Conservation (phyloP, 1,140 invertebrate genomes). For the Drosophila pachea region DNA sequence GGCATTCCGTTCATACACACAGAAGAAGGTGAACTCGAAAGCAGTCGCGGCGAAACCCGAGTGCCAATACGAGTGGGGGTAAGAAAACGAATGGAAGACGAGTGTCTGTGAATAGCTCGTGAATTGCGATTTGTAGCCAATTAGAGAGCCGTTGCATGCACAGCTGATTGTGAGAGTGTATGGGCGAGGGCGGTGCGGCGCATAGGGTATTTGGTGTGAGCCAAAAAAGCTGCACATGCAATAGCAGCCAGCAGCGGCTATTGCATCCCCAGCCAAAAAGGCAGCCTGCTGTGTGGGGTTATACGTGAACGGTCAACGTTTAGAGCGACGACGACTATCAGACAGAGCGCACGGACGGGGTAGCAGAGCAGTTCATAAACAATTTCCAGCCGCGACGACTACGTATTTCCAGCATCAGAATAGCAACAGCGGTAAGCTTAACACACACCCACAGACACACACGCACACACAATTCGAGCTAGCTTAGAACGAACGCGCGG, state of each 20-base stretch:
- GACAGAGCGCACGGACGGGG: conserved; percentile 29
- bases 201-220: conserved; percentile 39
- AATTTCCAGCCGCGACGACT: conserved; percentile 42
- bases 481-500: conserved; percentile 35
- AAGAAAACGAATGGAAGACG: conserved; percentile 8
- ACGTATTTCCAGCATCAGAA: conserved; percentile 44
- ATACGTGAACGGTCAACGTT: conserved; percentile 14
- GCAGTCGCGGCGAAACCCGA: background rate
- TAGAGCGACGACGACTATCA: conserved; percentile 66
- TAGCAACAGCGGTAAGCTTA: conserved; percentile 55
- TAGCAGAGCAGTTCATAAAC: conserved; percentile 19
- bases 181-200: conserved; percentile 15
- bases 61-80: too few species aligned
- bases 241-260: conserved; percentile 19
- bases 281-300: conserved; percentile 25
- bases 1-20: conserved; percentile 23
- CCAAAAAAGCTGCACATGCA: conserved; percentile 61
- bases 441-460: conserved; percentile 25
- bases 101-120: conserved; percentile 22
- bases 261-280: conserved; percentile 39
- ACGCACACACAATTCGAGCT: conserved; percentile 18
- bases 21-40: conserved; percentile 29
- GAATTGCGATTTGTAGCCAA: conserved; percentile 23
- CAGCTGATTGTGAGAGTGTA: conserved; percentile 31
- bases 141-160: conserved; percentile 15